These are phyloP conservation scores for Parelbella ahira DNA, from an alignment of 2,888 invertebrate species.

Conservation along the genomic window DNA sequence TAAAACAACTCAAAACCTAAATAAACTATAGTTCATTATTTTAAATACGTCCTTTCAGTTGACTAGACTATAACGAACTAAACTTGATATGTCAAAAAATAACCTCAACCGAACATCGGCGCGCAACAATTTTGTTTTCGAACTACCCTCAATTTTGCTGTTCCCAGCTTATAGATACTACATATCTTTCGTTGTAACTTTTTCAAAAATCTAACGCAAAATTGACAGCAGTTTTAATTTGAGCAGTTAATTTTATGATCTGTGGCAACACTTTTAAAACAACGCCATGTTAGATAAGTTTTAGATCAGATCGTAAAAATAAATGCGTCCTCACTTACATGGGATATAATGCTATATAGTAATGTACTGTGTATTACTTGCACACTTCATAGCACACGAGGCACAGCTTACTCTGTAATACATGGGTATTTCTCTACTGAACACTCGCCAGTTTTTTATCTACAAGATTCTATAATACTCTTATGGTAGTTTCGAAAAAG, in stretches of 20 bases:
- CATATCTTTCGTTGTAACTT: too few species aligned
- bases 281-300: not conserved
- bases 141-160: constrained; percentile 14
- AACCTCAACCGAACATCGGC: constrained; percentile 24
- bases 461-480: constrained; percentile 44
- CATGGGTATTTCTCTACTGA: constrained; percentile 65
- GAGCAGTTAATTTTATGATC: constrained; percentile 23
- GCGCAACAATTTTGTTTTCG: constrained; percentile 12
- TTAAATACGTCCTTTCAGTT: constrained; percentile 23
- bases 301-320: constrained; percentile 22
- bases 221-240: constrained; percentile 9
- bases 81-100: constrained; percentile 25
- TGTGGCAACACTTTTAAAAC: not conserved
- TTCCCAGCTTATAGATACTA: too few species aligned
- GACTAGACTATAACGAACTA: constrained; percentile 25
- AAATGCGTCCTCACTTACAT: too few species aligned
- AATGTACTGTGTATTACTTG: too few species aligned
- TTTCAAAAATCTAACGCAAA: constrained; percentile 4
- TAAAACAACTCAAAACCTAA: constrained; percentile 22
- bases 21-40: constrained; percentile 19
- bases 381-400: too few species aligned
- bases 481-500: constrained; percentile 45
- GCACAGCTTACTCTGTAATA: constrained; percentile 59
- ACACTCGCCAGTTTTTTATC: constrained; percentile 50
- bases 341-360: too few species aligned